Conservation (phyloP, 2,888 invertebrate genomes). For the Latrodectus elegans region DNA sequence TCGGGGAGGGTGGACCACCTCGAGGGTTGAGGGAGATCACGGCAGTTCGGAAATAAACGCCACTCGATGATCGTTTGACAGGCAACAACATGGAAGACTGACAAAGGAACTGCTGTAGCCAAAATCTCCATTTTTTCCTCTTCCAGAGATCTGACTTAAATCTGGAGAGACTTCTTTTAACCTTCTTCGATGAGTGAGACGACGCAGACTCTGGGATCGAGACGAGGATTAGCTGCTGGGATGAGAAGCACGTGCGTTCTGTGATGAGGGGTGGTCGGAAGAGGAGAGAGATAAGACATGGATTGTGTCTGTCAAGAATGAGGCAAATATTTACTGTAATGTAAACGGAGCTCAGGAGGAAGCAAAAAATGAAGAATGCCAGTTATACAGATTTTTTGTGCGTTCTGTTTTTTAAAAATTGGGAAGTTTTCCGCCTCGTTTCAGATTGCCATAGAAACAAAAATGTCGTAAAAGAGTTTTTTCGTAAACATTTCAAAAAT, state of each 20-base stretch:
- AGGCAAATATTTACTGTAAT: conserved; percentile 56
- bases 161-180: too few relatives aligned
- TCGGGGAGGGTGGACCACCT: not conserved
- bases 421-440: not conserved
- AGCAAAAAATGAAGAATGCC: not conserved
- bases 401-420: too few relatives aligned
- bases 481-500: too few relatives aligned
- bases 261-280: not conserved
- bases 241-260: not conserved
- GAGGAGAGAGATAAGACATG: conserved; percentile 37
- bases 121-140: not conserved
- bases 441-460: not conserved
- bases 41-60: not conserved
- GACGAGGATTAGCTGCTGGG: not conserved
- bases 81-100: not conserved
- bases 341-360: conserved; percentile 24
- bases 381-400: too few relatives aligned
- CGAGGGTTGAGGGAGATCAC: not conserved
- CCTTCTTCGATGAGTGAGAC: not conserved
- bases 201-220: not conserved
- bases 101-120: not conserved
- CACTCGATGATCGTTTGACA: not conserved
- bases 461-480: too few relatives aligned
- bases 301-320: conserved; percentile 42
- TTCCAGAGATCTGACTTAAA: too few relatives aligned